Conservation (phyloP, 2,797 vertebrate species). For the Merluccius polli region DNA sequence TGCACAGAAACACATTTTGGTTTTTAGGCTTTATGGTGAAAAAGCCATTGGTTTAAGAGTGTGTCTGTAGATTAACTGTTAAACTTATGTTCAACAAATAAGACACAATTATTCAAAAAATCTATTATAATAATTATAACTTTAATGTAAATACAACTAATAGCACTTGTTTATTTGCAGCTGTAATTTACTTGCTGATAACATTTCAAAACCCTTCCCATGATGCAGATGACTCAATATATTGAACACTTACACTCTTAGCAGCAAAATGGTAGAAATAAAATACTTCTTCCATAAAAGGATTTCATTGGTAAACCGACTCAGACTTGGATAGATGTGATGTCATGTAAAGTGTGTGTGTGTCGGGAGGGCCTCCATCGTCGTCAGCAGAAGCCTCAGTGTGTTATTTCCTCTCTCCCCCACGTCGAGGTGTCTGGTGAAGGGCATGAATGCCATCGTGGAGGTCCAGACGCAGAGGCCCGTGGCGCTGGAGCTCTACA, state of each 20-base stretch:
- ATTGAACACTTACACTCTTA: too few relatives aligned
- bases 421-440: slow-evolving; percentile 81
- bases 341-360: not conserved
- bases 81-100: not conserved
- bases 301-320: not conserved
- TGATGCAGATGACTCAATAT: too few relatives aligned
- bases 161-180: too few relatives aligned
- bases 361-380: not conserved
- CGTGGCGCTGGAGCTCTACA: slow-evolving; percentile 93
- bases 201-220: not conserved
- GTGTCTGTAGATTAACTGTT: not conserved
- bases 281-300: not conserved
- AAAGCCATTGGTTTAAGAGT: not conserved
- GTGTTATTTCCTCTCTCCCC: not conserved
- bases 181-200: not conserved
- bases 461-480: slow-evolving; percentile 95
- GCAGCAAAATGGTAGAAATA: not conserved
- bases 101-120: not conserved
- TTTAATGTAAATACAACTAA: not conserved
- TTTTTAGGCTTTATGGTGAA: not conserved
- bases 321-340: not conserved
- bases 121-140: not conserved
- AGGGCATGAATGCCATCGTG: slow-evolving; percentile 95
- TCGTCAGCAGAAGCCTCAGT: not conserved
- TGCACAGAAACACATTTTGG: not conserved